Percentiles rank a stretch among this genome's conserved stretches.
Conservation (phyloP, 2,888 invertebrate genomes). For the Chrysolina americana region DNA sequence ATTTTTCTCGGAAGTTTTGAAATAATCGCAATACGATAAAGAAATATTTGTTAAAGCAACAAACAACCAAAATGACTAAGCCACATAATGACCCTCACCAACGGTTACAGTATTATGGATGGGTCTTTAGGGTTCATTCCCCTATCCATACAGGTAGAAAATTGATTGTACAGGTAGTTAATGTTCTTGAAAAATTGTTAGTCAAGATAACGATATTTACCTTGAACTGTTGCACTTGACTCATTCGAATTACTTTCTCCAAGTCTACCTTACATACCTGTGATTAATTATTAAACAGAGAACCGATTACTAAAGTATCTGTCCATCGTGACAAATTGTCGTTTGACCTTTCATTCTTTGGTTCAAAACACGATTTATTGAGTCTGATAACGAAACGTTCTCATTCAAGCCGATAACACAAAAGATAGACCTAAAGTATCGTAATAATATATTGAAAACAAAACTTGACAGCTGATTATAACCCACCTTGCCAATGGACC, state of each 20-base stretch:
- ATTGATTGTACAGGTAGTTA: slow-evolving; percentile 17
- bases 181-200: neutral
- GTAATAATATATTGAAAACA: slow-evolving; percentile 33
- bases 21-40: no score
- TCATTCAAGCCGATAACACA: neutral
- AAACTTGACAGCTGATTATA: slow-evolving; percentile 61
- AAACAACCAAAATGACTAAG: neutral
- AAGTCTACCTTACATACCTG: neutral
- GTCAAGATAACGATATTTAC: neutral
- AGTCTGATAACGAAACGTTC: neutral
- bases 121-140: neutral
- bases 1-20: no score
- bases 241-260: slow-evolving; percentile 1
- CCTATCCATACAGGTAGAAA: neutral
- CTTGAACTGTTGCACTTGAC: neutral
- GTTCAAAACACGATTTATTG: neutral
- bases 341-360: neutral
- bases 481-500: slow-evolving; percentile 93
- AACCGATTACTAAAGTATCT: neutral
- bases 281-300: slow-evolving; percentile 38
- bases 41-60: no score
- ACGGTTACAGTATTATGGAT: neutral
- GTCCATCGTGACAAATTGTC: neutral
- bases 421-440: neutral
- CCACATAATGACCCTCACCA: neutral